A percentile compares a stretch with the other conserved stretches of the same genome.
Evolutionary conservation across 2,888 invertebrate species (phyloP).

Genomic region (Scaptodrosophila latifasciaeformis): DNA sequence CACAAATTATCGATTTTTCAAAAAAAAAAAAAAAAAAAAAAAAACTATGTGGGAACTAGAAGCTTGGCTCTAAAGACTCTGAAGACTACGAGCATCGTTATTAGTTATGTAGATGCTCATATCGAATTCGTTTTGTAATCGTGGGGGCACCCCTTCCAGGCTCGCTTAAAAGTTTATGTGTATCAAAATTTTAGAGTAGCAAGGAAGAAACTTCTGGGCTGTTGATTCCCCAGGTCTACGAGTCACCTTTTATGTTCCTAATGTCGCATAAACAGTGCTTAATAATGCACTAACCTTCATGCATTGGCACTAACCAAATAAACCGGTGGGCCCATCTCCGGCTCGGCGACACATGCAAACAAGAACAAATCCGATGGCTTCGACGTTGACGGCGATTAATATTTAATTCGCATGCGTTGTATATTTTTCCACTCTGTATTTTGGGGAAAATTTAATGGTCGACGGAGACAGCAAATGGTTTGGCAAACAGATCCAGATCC

Average conservation of each 20-base stretch:
- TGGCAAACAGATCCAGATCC: slow-evolving; percentile 1
- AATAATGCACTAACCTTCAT: slow-evolving; percentile 60
- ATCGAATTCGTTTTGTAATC: no score
- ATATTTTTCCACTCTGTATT: slow-evolving; percentile 52
- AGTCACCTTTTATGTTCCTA: slow-evolving; percentile 62
- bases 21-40: no score
- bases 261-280: slow-evolving; percentile 67
- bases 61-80: no score
- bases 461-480: slow-evolving; percentile 19
- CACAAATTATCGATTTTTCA: no score
- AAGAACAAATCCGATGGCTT: slow-evolving; percentile 6
- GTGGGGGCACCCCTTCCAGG: no score
- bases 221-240: no score
- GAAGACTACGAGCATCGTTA: no score
- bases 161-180: no score
- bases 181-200: no score
- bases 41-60: no score
- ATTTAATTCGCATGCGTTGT: slow-evolving; percentile 59
- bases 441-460: slow-evolving; percentile 63
- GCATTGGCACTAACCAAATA: slow-evolving; percentile 59
- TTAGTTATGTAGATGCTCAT: no score
- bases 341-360: slow-evolving; percentile 8
- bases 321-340: slow-evolving; percentile 24
- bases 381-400: slow-evolving; percentile 57
- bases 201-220: no score